Evolutionary conservation across 2,797 vertebrate species (phyloP).

Genomic region (Corythornis leucogaster): DNA sequence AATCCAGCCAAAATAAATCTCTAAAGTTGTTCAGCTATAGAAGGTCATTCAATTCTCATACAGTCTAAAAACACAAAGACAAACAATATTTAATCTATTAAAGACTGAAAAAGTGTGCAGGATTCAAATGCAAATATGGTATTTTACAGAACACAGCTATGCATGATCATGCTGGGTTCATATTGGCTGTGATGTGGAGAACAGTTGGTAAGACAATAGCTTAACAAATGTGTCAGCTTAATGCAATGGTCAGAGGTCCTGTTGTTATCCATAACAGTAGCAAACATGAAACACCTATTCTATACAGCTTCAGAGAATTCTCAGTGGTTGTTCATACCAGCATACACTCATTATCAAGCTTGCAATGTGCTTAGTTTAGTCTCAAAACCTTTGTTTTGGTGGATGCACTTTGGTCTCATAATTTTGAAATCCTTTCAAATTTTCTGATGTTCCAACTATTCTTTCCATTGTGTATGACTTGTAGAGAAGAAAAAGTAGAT

Average conservation of each 20-base stretch:
- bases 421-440: slow-evolving; percentile 51
- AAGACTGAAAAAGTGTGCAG: neutral
- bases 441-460: slow-evolving; percentile 30
- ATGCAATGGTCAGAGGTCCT: slow-evolving; percentile 52
- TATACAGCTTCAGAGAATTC: slow-evolving; percentile 49
- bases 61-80: neutral
- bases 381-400: slow-evolving; percentile 51
- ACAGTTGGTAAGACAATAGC: slow-evolving; percentile 49
- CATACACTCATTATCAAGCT: slow-evolving; percentile 53
- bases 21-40: neutral
- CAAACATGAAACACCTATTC: slow-evolving; percentile 56
- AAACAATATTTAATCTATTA: neutral
- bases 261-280: slow-evolving; percentile 54
- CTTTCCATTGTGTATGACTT: neutral
- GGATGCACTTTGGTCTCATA: slow-evolving; percentile 34
- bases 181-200: slow-evolving; percentile 26
- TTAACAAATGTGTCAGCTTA: slow-evolving; percentile 58
- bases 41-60: neutral
- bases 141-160: neutral
- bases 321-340: slow-evolving; percentile 43
- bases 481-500: neutral
- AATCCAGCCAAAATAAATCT: neutral
- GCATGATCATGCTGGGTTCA: neutral
- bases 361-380: slow-evolving; percentile 26
- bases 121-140: neutral